Evolutionary conservation across 2,113 vertebrate species (phyloP).

Genomic region (Thinocorus orbignyianus): DNA sequence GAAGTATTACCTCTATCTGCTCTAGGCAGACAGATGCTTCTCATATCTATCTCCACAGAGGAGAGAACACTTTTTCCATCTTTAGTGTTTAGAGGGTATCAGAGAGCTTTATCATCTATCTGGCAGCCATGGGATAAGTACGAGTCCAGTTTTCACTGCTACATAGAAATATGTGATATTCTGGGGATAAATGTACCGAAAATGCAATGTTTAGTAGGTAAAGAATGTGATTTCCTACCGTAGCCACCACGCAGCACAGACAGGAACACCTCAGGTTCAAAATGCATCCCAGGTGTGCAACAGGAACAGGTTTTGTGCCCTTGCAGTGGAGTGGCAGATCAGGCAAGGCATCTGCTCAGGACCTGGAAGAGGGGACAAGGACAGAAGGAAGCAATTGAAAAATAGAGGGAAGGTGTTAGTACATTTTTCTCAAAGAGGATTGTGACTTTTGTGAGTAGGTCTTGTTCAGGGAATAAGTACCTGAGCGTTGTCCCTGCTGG

Average conservation of each 20-base stretch:
- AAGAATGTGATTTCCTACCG: not conserved
- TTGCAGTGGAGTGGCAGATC: not conserved
- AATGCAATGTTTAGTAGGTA: not conserved
- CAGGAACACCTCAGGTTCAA: not conserved
- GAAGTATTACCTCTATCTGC: not conserved
- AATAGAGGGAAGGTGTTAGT: not conserved
- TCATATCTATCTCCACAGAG: not conserved
- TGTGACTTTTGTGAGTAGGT: not conserved
- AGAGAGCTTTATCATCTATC: not conserved
- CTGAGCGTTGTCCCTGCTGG: not conserved
- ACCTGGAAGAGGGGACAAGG: not conserved
- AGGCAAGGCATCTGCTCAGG: not conserved
- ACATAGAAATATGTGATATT: not conserved
- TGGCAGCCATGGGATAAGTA: not conserved
- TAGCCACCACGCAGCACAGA: not conserved
- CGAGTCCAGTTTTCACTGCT: not conserved
- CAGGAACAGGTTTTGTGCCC: not conserved
- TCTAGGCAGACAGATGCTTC: not conserved
- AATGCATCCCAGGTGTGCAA: not conserved
- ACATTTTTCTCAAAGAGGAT: not conserved
- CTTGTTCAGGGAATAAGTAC: not conserved
- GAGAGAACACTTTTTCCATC: not conserved
- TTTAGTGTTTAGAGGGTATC: not conserved
- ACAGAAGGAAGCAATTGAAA: not conserved
- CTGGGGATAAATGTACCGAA: not conserved